Conservation (phyloP, 2,888 invertebrate genomes). For the Cephus spinipes region DNA sequence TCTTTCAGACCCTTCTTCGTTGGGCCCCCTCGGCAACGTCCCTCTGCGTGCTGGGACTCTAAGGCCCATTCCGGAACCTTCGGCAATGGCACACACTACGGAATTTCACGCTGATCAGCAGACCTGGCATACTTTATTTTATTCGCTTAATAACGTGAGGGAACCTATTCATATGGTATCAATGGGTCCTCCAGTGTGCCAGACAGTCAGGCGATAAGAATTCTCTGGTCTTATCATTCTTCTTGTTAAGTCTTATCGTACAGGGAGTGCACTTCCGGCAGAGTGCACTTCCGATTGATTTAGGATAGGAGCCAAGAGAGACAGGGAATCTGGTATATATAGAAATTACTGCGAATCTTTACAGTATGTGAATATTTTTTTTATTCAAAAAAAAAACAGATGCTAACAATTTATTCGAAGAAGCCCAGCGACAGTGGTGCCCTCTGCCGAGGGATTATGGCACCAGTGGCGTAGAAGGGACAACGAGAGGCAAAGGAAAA, state of each 20-base stretch:
- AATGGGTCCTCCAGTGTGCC: neutral
- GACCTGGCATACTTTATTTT: neutral
- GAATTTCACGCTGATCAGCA: neutral
- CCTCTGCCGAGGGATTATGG: neutral
- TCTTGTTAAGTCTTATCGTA: neutral
- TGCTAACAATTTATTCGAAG: neutral
- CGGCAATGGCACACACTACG: neutral
- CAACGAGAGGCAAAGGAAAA: neutral
- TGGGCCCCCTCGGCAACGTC: neutral
- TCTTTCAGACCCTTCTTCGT: neutral
- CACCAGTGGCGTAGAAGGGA: neutral
- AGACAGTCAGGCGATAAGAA: neutral
- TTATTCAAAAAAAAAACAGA: neutral
- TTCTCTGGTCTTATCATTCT: neutral
- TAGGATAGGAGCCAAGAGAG: neutral
- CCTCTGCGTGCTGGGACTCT: neutral
- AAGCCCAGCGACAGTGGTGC: neutral
- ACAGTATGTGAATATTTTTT: neutral
- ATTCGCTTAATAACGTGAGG: neutral
- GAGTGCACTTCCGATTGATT: neutral
- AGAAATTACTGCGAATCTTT: neutral
- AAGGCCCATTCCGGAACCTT: neutral
- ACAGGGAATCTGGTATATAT: too few relatives aligned
- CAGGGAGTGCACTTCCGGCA: neutral
- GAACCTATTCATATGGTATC: neutral